A percentile compares a stretch with the other conserved stretches of the same genome.
Conservation (phyloP, 2,113 vertebrate genomes). For the Platysteira castanea region DNA sequence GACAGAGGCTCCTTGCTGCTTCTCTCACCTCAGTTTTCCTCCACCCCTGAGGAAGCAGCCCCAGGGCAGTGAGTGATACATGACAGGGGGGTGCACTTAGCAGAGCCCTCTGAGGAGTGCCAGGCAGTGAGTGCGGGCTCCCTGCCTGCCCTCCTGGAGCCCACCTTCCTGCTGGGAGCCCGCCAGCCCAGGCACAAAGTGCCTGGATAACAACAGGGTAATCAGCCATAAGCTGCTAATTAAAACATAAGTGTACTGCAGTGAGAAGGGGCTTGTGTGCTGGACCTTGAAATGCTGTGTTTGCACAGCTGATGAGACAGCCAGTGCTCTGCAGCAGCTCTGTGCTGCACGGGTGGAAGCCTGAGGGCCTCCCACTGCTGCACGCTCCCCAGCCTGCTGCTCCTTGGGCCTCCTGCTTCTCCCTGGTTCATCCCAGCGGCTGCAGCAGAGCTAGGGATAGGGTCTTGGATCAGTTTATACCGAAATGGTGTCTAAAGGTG, state of each 20-base stretch:
- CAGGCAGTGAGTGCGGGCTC: fast-evolving
- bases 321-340: neutral
- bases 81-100: neutral
- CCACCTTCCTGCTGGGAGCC: neutral
- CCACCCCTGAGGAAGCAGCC: neutral
- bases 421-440: fast-evolving
- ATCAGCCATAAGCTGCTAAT: neutral
- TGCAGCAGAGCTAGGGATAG: neutral
- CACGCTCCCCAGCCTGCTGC: fast-evolving
- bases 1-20: neutral
- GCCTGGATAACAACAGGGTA: neutral
- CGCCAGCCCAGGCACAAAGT: neutral
- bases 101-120: neutral
- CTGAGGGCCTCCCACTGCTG: fast-evolving
- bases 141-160: neutral
- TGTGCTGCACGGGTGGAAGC: neutral
- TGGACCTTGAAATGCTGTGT: neutral
- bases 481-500: neutral
- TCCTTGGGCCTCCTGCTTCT: neutral
- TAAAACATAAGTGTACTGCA: neutral
- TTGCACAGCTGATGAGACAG: neutral
- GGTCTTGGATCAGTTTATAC: neutral
- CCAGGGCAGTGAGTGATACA: fast-evolving
- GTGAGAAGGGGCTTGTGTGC: neutral
- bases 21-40: neutral